Evolutionary conservation across 2,797 vertebrate species (phyloP), one percentile per base, ranked within the genome.

Genomic region (Microctenopoma lineatum): DNA sequence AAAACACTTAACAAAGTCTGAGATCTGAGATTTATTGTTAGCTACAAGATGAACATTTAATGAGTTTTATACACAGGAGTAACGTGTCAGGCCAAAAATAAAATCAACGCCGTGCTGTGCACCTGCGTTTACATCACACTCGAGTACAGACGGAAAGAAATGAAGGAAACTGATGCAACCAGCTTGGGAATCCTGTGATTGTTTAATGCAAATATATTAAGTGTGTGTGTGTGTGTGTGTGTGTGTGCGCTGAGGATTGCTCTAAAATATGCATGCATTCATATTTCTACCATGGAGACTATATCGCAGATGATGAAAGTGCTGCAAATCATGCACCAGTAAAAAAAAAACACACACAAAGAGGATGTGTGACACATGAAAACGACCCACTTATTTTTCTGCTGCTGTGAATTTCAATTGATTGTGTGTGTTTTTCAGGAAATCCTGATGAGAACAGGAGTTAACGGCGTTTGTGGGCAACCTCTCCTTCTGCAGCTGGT

Each of bases 401-500:
- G 61, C 75, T 10, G 70, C 57, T 74, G 57, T 73, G 74, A 79
- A 65, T 66, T 14, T 3, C 6, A 66, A 75, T 83, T 80, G n/a
- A 63, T 54, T 47, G 58, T 48, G 58, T 48, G 50, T 39, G 51
- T 74, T 80, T 66, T 32, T 57, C 51, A 53, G 57, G 63, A 64
- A 77, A 77, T 66, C 60, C 77, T 79, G 83, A 81, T 75, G 74
- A 66, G 76, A 65, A 25, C 16, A 3, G 44, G 77, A 77, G 66
- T 68, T 78, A 80, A 64, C 75, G 3, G 78, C 59, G 74, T 69
- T 41, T 21, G 59, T 10, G 44, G 2, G 65, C 83, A 79, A 78
- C 78, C 84, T 56, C 61, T 61, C 55, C 25, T 62, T 52, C 73
- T 83, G 83, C 81, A 84, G 81, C 79, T 59, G 79, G 34, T 55